Evolutionary conservation across 30 jellyfish, hydroid and myxozoan genomes (phyloP), one percentile per base, ranked within the genome.

Genomic region (Chrysaora quinquecirrha): DNA sequence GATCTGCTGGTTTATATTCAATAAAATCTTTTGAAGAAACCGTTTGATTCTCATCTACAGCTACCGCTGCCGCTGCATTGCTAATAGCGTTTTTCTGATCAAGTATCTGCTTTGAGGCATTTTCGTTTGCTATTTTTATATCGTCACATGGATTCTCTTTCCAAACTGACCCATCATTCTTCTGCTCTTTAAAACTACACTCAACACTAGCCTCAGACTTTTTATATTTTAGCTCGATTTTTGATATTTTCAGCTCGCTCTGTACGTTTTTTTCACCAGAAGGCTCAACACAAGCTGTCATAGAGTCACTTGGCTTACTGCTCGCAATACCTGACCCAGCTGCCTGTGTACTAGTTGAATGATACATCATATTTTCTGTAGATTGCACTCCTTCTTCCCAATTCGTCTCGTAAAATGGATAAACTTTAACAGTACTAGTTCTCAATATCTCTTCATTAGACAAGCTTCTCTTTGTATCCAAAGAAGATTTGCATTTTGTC

Each of bases 391-490:
- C 30, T 16, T 25, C 88, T 23, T 2, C 29, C 92, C 92, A 82
- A 9, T 22, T 52, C 24, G 71, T 48, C 70, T 82, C 92, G 66
- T 70, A 70, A 69, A 82, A 82, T 19, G 92, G 92, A 71, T 68
- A 82, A 22, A 82, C 24, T 34, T 80, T 25, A 1, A 82, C 73
- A 33, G 63, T 82, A 38, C 65, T 69, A 4, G 92, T 38, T 22
- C 66, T 35, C 21, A 82, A n/a, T 12, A 65, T 35, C 30, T 69
- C 92, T 30, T 82, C 92, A 30, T 70, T 20, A 30, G 50, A 25
- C 19, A 52, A 30, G 19, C 34, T 49, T 61, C 67, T 82, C 32
- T 64, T 34, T 28, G 32, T 56, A 2, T 71, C 67, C 24, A 82
- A 82, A 28, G 85, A 76, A 14, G 92, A 82, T 27, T 82, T 82